Conservation (phyloP, 2,797 vertebrate genomes). For the Karalla daura region DNA sequence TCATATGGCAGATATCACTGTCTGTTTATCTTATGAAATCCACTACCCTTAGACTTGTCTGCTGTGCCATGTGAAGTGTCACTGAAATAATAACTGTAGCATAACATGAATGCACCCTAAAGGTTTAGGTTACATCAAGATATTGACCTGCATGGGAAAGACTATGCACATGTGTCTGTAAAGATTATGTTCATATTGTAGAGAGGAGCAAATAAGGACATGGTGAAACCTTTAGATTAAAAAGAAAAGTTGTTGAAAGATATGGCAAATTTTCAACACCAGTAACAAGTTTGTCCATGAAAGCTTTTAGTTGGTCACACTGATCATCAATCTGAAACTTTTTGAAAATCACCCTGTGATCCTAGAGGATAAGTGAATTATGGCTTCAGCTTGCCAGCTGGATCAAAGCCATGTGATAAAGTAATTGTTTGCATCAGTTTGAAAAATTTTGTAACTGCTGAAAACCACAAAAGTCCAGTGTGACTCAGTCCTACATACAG, state of each 20-base stretch:
- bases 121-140: too few relatives aligned
- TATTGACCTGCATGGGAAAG: too few relatives aligned
- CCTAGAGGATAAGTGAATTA: slow-evolving; percentile 23
- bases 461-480: slow-evolving; percentile 1
- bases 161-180: too few relatives aligned
- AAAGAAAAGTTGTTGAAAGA: neutral
- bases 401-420: slow-evolving; percentile 44
- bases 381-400: slow-evolving; percentile 31
- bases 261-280: neutral
- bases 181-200: too few relatives aligned
- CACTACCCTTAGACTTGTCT: too few relatives aligned
- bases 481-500: neutral
- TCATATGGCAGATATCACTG: too few relatives aligned
- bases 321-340: slow-evolving; percentile 31
- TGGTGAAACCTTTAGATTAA: too few relatives aligned
- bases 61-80: too few relatives aligned
- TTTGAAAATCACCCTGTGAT: slow-evolving; percentile 19
- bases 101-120: too few relatives aligned
- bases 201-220: too few relatives aligned
- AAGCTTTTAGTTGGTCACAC: neutral
- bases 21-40: too few relatives aligned
- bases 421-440: slow-evolving; percentile 36
- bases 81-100: too few relatives aligned
- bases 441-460: slow-evolving; percentile 25
- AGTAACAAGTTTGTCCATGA: neutral